Evolutionary conservation across 1,140 invertebrate species (phyloP), one percentile per base, ranked within the genome.

Genomic region (Phymorhynchus buccinoides): DNA sequence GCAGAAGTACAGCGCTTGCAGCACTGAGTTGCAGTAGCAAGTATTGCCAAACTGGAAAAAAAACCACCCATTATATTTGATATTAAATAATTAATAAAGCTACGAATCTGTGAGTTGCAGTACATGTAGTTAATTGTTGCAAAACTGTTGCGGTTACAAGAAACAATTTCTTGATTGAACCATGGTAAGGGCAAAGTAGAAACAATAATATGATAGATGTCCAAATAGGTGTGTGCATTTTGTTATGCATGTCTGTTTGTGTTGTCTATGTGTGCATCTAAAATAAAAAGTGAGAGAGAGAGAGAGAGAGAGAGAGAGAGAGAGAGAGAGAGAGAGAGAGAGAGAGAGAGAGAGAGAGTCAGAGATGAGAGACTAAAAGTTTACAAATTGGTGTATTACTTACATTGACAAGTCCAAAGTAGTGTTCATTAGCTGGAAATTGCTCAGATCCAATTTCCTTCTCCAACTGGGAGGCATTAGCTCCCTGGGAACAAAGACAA

Each of bases 1-100:
- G 94, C 99, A 99, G 93, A 99, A 99, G 93, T 99, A 99, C 83
- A 99, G 95, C 32, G 99, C 99, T 96, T 99, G 99, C 83, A 99
- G 95, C 83, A 99, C 99, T 66, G 98, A 99, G 94, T 99, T 99
- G 93, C 98, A 99, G 92, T 99, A 99, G 94, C 99, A 99, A 16
- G 99, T 99, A 94, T 99, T 99, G 83, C 99, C 99, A 96, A 99
- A 99, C 98, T 99, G 90, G 62, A 91, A 90, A 84, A 14, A 83
- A 83, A 86, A 86, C 27, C 9, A 66, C 22, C n/a, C n/a, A n/a
- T n/a, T n/a, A n/a, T n/a, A n/a, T n/a, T n/a, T n/a, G n/a, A n/a
- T n/a, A n/a, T n/a, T n/a, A n/a, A n/a, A n/a, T n/a, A n/a, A n/a
- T n/a, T n/a, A n/a, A n/a, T n/a, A n/a, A n/a, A n/a, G n/a, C n/a